Base-by-base conservation (phyloP, 2,113 vertebrate genomes). In the Acanthochromis polyacanthus region DNA sequence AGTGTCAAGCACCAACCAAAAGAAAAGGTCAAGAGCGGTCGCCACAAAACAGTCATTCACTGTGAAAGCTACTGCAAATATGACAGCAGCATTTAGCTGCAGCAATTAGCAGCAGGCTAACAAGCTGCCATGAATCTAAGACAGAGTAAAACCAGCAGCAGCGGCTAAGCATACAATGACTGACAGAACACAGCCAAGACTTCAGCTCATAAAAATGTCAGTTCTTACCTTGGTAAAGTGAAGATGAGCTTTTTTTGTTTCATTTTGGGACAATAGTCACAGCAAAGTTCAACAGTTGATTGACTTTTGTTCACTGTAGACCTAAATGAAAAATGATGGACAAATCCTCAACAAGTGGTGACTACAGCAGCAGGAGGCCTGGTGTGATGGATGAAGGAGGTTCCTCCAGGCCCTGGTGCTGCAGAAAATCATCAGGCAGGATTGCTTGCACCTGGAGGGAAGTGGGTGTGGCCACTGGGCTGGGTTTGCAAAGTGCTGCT, bases 201-300 rank as follows among this genome's bases (percentile, higher is more conserved):
- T 51, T 16, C 15, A 40, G 20, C 40, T 15, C 40, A 65, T 17
- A 17, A 38, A 81, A 46, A 36, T 2, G 2, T 4, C 12, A 14
- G 4, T 22, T 62, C 60, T 28, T 75, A 82, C 75, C 58, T 75
- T 12, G 14, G 4, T 46, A 25, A 32, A 53, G 60, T 36, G 40
- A 56, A 56, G 60, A n/a, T 36, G 43, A 5, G 19, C 6, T 4
- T 0, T 3, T 46, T 43, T 56, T 2, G 11, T 17, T 53, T 8
- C 40, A 48, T 23, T 40, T 63, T 1, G 40, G 40, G 40, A 43
- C 40, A 43, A 15, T 15, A 43, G 40, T 12, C 4, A 4, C 40
- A 15, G 12, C 12, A 43, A 43, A 43, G 11, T 43, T 15, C 40
- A 43, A 15, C 4, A 43, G 12, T 43, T 12, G 14, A 43, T 12